Conservation (phyloP, 2,888 invertebrate species). For the Octonoba sinensis region DNA sequence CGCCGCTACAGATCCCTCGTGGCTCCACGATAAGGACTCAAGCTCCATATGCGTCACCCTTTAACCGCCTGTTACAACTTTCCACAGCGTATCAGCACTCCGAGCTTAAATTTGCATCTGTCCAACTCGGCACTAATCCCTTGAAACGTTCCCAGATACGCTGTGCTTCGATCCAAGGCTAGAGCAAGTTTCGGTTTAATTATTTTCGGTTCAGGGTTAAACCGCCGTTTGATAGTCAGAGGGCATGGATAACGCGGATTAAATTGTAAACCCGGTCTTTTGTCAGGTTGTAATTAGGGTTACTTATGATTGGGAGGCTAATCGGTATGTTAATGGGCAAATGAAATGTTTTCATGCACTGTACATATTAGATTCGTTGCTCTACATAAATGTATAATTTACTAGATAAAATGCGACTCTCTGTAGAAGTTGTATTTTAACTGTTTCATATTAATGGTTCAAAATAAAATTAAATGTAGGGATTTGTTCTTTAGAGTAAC, state of each 20-base stretch:
- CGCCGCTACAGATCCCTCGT: slow-evolving; percentile 52
- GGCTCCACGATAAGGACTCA: slow-evolving; percentile 44
- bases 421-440: no score
- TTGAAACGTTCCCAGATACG: slow-evolving; percentile 54
- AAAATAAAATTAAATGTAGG: no score
- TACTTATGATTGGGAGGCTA: no score
- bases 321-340: no score
- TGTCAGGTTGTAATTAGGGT: neutral
- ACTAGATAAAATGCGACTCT: no score
- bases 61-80: slow-evolving; percentile 54
- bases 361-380: no score
- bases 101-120: slow-evolving; percentile 62
- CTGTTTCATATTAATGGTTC: no score
- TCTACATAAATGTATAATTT: no score
- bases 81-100: slow-evolving; percentile 46
- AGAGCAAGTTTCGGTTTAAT: slow-evolving; percentile 46
- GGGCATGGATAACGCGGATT: slow-evolving; percentile 5
- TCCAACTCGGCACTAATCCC: slow-evolving; percentile 49
- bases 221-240: slow-evolving; percentile 26
- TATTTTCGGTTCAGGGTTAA: slow-evolving; percentile 51
- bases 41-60: slow-evolving; percentile 51
- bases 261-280: slow-evolving; percentile 9
- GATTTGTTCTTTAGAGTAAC: no score
- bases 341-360: no score
- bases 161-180: neutral